Conservation (phyloP, 2,888 invertebrate genomes). For the Vandiemenella viatica region DNA sequence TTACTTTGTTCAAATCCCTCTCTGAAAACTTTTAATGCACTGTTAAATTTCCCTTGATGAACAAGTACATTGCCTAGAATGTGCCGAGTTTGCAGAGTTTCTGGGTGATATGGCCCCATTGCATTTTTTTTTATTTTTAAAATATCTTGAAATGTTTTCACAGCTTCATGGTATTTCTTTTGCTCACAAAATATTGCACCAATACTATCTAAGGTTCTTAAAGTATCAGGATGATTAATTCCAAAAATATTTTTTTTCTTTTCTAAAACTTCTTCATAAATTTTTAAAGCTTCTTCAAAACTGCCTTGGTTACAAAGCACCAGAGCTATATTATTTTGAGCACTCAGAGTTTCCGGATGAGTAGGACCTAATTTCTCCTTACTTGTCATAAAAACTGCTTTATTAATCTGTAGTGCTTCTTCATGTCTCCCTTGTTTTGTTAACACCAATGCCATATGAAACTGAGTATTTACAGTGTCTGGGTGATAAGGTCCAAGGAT, state of each 20-base stretch:
- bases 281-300: slow-evolving; percentile 14
- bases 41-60: no score
- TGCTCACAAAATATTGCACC: slow-evolving; percentile 1
- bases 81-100: not conserved
- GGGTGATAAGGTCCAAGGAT: slow-evolving; percentile 13
- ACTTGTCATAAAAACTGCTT: slow-evolving; percentile 8
- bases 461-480: slow-evolving; percentile 13
- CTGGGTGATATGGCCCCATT: not conserved
- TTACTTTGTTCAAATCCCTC: slow-evolving; percentile 3
- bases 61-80: slow-evolving; percentile 3
- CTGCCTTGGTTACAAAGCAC: slow-evolving; percentile 12
- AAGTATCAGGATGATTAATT: slow-evolving; percentile 8
- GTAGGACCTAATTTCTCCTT: slow-evolving; percentile 2
- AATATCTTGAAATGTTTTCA: not conserved
- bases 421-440: slow-evolving; percentile 11
- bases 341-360: slow-evolving; percentile 1
- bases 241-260: slow-evolving; percentile 1
- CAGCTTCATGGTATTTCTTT: not conserved
- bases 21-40: not conserved
- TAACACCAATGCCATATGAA: slow-evolving; percentile 15
- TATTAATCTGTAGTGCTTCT: slow-evolving; percentile 12
- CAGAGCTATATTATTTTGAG: no score
- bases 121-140: not conserved
- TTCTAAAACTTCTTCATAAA: slow-evolving; percentile 8
- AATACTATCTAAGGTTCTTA: slow-evolving; percentile 9